These are phyloP conservation scores for Phymastichus coffea DNA, from an alignment of 1,140 invertebrate species.

Conservation along the genomic window DNA sequence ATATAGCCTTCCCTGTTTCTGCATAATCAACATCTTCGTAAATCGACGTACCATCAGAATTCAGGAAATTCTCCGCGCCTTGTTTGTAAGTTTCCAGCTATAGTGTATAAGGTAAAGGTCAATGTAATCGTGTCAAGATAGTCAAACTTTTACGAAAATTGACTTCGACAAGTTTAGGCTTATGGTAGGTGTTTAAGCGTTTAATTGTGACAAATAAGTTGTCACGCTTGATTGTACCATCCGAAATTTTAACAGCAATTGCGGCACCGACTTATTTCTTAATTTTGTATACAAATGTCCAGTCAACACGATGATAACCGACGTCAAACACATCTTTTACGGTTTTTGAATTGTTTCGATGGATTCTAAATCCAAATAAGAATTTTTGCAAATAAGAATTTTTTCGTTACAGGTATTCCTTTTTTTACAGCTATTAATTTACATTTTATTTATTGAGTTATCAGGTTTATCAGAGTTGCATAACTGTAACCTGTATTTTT, in stretches of 20 bases:
- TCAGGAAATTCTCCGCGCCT: constrained; percentile 49
- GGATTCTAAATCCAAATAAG: too few relatives aligned
- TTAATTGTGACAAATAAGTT: constrained; percentile 68
- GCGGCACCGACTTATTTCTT: constrained; percentile 82
- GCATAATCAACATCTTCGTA: constrained; percentile 61
- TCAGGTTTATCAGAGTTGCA: too few relatives aligned
- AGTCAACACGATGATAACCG: constrained; percentile 73
- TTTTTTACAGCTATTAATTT: too few relatives aligned
- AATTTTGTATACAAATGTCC: constrained; percentile 70
- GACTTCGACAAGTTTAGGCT: constrained; percentile 51
- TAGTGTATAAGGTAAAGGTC: constrained; percentile 81
- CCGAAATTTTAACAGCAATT: constrained; percentile 68
- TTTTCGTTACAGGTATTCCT: too few relatives aligned
- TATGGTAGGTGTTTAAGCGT: constrained; percentile 61
- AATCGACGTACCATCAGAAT: constrained; percentile 49
- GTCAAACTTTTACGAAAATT: constrained; percentile 62
- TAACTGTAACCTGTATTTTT: too few relatives aligned
- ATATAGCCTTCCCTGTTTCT: constrained; percentile 72
- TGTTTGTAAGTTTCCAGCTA: constrained; percentile 69
- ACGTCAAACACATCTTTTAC: constrained; percentile 67
- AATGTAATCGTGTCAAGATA: constrained; percentile 72
- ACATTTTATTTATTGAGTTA: too few relatives aligned
- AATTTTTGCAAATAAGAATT: too few relatives aligned
- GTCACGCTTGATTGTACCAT: constrained; percentile 69
- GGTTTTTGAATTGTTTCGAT: constrained; percentile 61